phyloP scores from a whole-genome alignment of 2,888 invertebrate genomes.

The Standfussiana lucernea region DNA sequence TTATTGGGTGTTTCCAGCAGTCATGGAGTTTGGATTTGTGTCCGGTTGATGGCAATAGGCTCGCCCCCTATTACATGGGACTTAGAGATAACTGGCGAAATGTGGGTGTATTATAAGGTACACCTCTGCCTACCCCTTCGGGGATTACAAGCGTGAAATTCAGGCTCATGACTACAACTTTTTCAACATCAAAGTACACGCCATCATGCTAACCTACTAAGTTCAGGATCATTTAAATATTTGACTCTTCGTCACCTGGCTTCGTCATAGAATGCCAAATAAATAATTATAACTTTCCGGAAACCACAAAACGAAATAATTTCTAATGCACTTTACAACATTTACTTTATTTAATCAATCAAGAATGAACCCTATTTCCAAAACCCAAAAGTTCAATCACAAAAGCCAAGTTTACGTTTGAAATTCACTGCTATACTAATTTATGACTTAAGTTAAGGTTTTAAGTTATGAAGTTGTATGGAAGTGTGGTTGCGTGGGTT shows the following conservation, averaged over 20 bases:
- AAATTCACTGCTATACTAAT: conserved; percentile 30
- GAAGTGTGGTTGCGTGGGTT: conserved; percentile 31
- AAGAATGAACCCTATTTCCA: conserved; percentile 24
- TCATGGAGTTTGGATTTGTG: too few species aligned
- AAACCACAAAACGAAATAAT: conserved; percentile 47
- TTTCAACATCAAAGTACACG: too few species aligned
- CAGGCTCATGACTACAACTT: too few species aligned
- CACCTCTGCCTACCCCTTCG: too few species aligned
- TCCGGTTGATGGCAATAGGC: too few species aligned
- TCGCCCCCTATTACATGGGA: too few species aligned
- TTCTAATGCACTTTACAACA: conserved; percentile 26
- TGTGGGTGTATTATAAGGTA: too few species aligned
- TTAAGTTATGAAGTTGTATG: conserved; percentile 39
- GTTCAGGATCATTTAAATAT: conserved; percentile 2
- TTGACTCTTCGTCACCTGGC: background rate
- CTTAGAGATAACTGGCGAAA: too few species aligned
- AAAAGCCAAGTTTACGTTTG: conserved; percentile 3
- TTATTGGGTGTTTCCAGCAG: too few species aligned
- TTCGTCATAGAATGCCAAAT: too few species aligned
- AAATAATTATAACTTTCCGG: conserved; percentile 28
- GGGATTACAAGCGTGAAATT: too few species aligned
- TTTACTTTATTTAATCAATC: background rate
- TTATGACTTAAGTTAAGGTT: conserved; percentile 12
- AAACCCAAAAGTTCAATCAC: background rate
- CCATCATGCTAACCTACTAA: background rate